phyloP scores from a whole-genome alignment of 2,797 vertebrate species.

The Leuciscus waleckii region DNA sequence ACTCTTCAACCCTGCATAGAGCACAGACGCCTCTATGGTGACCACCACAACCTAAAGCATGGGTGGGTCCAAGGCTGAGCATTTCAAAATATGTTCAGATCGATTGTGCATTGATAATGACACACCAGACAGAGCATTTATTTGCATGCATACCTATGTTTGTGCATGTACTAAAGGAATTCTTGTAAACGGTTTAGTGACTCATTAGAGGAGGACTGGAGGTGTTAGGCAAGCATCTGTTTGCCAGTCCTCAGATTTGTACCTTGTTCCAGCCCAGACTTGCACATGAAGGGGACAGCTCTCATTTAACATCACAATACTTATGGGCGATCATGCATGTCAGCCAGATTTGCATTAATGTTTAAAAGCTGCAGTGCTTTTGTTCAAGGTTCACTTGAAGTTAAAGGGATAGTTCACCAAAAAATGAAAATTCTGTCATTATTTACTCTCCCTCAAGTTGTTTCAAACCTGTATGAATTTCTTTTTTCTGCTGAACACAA shows the following conservation, averaged over 20 bases:
- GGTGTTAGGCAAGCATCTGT: slow-evolving; percentile 40
- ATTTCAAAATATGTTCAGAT: background rate
- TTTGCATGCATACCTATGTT: background rate
- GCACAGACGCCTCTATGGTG: slow-evolving; percentile 34
- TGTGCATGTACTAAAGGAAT: slow-evolving; percentile 8
- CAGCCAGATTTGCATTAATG: slow-evolving; percentile 41
- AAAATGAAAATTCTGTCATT: no score
- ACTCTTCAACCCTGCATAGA: slow-evolving; percentile 32
- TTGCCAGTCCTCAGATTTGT: slow-evolving; percentile 8
- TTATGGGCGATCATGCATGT: slow-evolving; percentile 23
- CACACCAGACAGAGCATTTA: background rate
- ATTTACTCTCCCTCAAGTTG: no score
- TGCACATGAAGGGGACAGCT: background rate
- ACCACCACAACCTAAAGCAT: slow-evolving; percentile 19
- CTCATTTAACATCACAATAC: slow-evolving; percentile 16
- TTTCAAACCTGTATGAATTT: no score
- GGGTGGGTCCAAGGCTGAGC: background rate
- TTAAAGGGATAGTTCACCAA: no score
- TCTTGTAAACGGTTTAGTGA: slow-evolving; percentile 26
- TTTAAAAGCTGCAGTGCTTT: slow-evolving; percentile 6
- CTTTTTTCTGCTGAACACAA: no score
- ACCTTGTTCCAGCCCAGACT: slow-evolving; percentile 17
- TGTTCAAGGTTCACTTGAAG: background rate
- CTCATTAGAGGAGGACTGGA: slow-evolving; percentile 29
- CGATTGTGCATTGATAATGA: background rate